Evolutionary conservation across 1,140 invertebrate genomes (phyloP), one percentile per base, ranked within the genome.

Genomic region (Holotrichia oblita): DNA sequence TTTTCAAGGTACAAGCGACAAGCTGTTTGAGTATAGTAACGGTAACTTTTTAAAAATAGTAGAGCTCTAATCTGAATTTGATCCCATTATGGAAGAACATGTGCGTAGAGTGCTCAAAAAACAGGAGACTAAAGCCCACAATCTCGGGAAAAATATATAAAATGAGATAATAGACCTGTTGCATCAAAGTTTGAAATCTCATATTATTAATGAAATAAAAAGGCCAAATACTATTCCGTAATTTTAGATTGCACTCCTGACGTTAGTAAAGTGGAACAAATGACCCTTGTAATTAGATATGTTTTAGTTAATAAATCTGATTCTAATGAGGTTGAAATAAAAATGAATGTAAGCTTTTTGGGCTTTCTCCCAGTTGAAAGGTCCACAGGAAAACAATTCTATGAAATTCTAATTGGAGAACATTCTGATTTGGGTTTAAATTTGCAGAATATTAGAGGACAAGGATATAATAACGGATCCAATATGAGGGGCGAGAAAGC

Each of bases 401-500:
- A 24, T 40, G 75, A 79, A 59, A 48, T 72, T 55, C 72, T 69
- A 77, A 72, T 77, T 79, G 79, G 20, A 77, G 76, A 77, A 44
- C 42, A 77, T 73, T 3, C 41, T 77, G 44, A 77, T 17, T 17
- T 72, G 22, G 40, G 40, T 9, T 72, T 78, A 72, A 40, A 69
- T 42, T 41, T 78, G 59, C 10, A 72, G 27, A 48, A 72, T 78
- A 78, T 69, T 40, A 77, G 83, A 77, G 81, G 81, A 8, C 84
- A 86, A 78, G 78, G 81, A 48, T 84, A 85, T 78, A 84, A 85
- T 76, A 86, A 86, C 75, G 85, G 84, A 0, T 44, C 79, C 22
- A 85, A 84, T 64, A 86, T 86, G 82, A 79, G 61, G 42, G 85
- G 83, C n/a, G 22, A 41, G 9, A 76, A 55, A 76, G 17, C 44